Evolutionary conservation across 1,140 invertebrate genomes (phyloP), one percentile per base, ranked within the genome.

Genomic region (Frieseomelitta varia): DNA sequence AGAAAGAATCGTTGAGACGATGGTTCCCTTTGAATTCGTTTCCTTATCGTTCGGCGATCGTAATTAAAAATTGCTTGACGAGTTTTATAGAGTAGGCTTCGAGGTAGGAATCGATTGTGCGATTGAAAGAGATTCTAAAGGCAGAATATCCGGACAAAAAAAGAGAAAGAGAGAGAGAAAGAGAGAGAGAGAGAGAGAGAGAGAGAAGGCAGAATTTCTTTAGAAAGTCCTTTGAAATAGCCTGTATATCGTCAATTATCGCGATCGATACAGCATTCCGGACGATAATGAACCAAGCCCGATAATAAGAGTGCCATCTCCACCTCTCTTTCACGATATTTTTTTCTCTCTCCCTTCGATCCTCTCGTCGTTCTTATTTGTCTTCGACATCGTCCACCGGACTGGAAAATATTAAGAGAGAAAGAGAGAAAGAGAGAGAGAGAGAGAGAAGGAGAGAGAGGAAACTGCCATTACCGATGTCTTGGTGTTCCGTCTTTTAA

Each of bases 371-470:
- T 34, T 69, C 72, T 67, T 56, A 47, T 77, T 63, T 30, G 24
- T n/a, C 65, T 78, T 83, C 55, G 75, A 14, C 56, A 15, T n/a
- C 67, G 75, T 53, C 39, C 67, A 47, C 53, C 81, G 55, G 47
- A 19, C 53, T 56, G 63, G 81, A 68, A 83, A 79, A 83, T 79
- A 78, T 83, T 79, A 79, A 83, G 81, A 69, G 39, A 79, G 65
- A 53, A 27, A 8, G 17, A 51, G 24, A 58, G 53, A 56, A 21
- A 30, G 61, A 78, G 34, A 78, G 65, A 53, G 55, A 8, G 24
- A 51, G 24, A 58, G 53, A 56, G 30, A 30, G n/a, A n/a, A n/a
- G n/a, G n/a, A n/a, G n/a, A n/a, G n/a, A n/a, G n/a, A n/a, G n/a
- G n/a, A 21, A 71, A 78, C 55, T 83, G 47, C 67, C 81, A 69